Conservation (phyloP, 2,797 vertebrate species). For the Coendou prehensilis region DNA sequence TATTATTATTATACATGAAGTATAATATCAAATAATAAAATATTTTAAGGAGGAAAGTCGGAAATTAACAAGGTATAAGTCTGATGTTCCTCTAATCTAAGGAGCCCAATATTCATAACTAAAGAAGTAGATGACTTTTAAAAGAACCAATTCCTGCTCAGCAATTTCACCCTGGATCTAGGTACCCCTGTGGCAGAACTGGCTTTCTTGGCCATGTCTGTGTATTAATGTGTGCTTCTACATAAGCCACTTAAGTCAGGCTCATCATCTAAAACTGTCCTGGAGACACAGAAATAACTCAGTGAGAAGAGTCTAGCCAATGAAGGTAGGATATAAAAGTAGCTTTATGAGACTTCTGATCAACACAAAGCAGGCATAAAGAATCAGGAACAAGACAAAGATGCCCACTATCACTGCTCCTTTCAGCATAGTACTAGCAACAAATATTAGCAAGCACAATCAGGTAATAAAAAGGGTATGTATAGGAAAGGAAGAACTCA, state of each 20-base stretch:
- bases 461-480: neutral
- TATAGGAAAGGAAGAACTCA: neutral
- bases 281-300: neutral
- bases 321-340: neutral
- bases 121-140: neutral
- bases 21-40: conserved; percentile 24
- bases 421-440: neutral
- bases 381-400: neutral
- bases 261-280: neutral
- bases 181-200: neutral
- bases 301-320: neutral
- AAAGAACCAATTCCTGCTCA: neutral
- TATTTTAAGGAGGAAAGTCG: neutral
- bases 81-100: neutral
- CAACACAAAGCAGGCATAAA: neutral
- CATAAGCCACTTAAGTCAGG: neutral
- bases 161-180: neutral
- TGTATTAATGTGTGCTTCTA: neutral
- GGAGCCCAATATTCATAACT: neutral
- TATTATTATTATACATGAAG: neutral
- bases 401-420: neutral
- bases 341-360: neutral
- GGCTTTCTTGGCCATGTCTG: neutral
- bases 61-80: neutral
- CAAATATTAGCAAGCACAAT: neutral